Evolutionary conservation across 2,888 invertebrate genomes (phyloP).

Genomic region (Pogonocherus hispidulus): DNA sequence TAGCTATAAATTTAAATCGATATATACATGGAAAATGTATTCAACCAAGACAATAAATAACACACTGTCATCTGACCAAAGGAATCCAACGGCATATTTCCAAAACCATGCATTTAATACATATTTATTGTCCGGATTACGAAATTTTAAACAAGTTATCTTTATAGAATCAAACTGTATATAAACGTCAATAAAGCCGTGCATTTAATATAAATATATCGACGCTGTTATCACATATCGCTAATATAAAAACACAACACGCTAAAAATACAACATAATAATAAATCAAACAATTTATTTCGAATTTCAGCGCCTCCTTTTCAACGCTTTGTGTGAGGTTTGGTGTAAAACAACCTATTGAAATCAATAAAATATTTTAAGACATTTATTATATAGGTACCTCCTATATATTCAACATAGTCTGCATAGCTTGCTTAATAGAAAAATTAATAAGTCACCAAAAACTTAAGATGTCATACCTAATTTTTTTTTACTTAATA

Average conservation of each 20-base stretch:
- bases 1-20: background rate
- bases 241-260: background rate
- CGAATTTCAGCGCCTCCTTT: background rate
- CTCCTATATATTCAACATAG: too few relatives aligned
- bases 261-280: background rate
- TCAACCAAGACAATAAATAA: conserved; percentile 3
- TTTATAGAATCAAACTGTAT: conserved; percentile 13
- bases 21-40: background rate
- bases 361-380: background rate
- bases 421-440: too few relatives aligned
- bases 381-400: too few relatives aligned
- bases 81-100: background rate
- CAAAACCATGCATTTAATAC: conserved; percentile 3
- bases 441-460: too few relatives aligned
- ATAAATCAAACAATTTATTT: conserved; percentile 13
- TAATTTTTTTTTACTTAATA: too few relatives aligned
- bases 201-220: background rate
- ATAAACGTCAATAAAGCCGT: background rate
- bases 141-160: conserved; percentile 5
- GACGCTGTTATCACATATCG: background rate
- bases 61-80: background rate
- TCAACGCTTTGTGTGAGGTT: background rate
- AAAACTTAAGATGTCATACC: too few relatives aligned
- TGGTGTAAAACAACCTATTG: background rate
- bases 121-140: conserved; percentile 8